Percentiles rank a stretch among this genome's conserved stretches.
These are phyloP conservation scores for Morpho achilles DNA, from an alignment of 2,888 invertebrate species.

Conservation along the genomic window DNA sequence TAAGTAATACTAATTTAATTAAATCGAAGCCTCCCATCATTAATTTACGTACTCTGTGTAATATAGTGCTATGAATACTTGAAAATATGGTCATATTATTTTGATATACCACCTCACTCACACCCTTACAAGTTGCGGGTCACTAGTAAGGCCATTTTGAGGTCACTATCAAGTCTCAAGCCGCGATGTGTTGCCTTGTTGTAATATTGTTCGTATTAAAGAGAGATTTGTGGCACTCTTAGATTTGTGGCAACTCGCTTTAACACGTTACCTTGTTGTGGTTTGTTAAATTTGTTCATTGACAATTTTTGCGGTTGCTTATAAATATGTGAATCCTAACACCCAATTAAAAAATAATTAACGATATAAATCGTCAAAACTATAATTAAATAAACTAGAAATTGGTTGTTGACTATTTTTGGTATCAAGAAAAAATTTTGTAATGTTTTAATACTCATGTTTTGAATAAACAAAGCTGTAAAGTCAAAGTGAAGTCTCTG, in stretches of 20 bases:
- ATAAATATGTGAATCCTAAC: no score
- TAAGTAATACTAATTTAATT: no score
- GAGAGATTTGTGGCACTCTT: constrained; percentile 17
- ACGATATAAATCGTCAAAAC: no score
- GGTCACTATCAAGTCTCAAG: constrained; percentile 32
- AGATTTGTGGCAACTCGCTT: not conserved
- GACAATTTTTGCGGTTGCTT: not conserved
- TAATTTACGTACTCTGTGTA: no score
- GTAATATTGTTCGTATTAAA: constrained; percentile 11
- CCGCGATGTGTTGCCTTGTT: constrained; percentile 13
- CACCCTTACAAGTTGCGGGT: constrained; percentile 32
- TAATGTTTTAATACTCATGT: no score
- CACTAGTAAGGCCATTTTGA: constrained; percentile 33
- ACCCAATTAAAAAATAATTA: no score
- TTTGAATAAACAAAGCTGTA: no score
- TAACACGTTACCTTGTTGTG: not conserved
- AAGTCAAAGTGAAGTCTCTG: no score
- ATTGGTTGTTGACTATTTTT: no score
- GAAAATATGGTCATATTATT: constrained; percentile 13
- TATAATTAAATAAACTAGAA: no score
- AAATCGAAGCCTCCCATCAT: no score
- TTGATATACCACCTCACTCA: constrained; percentile 30
- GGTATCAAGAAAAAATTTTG: no score
- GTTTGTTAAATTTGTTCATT: not conserved
- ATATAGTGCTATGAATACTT: not conserved